Evolutionary conservation across 2,888 invertebrate genomes (phyloP).

Genomic region (Amblyjoppa proteus): DNA sequence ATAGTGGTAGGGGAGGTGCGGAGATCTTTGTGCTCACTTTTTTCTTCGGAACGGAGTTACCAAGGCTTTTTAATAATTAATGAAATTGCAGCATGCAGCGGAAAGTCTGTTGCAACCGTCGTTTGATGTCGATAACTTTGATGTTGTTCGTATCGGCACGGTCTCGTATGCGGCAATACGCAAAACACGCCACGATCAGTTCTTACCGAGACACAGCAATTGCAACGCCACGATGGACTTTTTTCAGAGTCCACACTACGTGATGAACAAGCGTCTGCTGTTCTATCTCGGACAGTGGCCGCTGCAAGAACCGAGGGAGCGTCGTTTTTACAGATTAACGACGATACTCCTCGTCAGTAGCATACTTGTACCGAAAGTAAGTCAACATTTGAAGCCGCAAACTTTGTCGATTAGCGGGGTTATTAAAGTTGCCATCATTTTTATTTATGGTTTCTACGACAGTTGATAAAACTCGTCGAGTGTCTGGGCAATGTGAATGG

Average conservation of each 20-base stretch:
- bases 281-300: slow-evolving; percentile 51
- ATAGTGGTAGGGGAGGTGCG: too few relatives aligned
- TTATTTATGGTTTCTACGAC: background rate
- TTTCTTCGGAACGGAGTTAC: too few relatives aligned
- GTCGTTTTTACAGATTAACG: slow-evolving; percentile 15
- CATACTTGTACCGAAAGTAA: slow-evolving; percentile 53
- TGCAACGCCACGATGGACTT: slow-evolving; percentile 33
- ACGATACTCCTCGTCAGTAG: slow-evolving; percentile 33
- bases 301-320: slow-evolving; percentile 20
- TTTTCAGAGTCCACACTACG: slow-evolving; percentile 43
- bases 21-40: too few relatives aligned
- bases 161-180: too few relatives aligned
- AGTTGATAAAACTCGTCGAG: slow-evolving; percentile 53
- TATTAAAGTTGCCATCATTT: background rate
- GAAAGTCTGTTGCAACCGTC: too few relatives aligned
- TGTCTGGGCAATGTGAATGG: slow-evolving; percentile 30
- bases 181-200: background rate
- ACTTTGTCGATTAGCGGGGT: background rate
- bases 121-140: too few relatives aligned
- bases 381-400: background rate
- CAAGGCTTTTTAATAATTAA: too few relatives aligned
- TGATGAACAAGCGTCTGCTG: slow-evolving; percentile 27
- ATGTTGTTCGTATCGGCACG: too few relatives aligned
- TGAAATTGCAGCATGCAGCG: too few relatives aligned
- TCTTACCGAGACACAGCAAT: background rate